These are phyloP conservation scores for Chitala chitala DNA, from an alignment of 2,113 vertebrate genomes.

Conservation along the genomic window DNA sequence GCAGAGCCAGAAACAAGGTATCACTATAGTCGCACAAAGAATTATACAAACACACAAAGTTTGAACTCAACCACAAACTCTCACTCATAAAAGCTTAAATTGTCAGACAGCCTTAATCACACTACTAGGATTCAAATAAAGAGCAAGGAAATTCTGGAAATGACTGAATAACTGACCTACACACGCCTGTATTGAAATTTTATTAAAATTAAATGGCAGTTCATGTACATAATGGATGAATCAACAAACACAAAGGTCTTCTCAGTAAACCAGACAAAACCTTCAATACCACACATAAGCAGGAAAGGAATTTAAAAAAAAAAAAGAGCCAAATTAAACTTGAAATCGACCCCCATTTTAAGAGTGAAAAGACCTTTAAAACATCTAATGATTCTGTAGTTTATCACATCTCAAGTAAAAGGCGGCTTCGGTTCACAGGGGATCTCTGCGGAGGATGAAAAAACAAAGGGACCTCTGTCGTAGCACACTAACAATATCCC, in stretches of 20 bases:
- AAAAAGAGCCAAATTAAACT: neutral
- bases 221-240: too few relatives aligned
- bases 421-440: neutral
- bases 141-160: too few relatives aligned
- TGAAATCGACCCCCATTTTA: neutral
- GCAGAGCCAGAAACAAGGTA: slow-evolving; percentile 6
- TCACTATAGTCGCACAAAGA: neutral
- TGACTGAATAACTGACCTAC: too few relatives aligned
- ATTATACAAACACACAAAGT: neutral
- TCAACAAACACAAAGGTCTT: too few relatives aligned
- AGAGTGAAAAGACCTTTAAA: neutral
- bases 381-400: neutral
- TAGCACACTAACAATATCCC: neutral
- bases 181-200: too few relatives aligned
- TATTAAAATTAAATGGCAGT: too few relatives aligned
- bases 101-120: too few relatives aligned
- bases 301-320: neutral
- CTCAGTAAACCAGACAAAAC: neutral
- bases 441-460: neutral
- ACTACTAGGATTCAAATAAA: too few relatives aligned
- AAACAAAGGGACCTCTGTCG: slow-evolving; percentile 2
- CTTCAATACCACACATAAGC: neutral
- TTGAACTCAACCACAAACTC: neutral
- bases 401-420: neutral
- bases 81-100: too few relatives aligned